These are phyloP conservation scores for Xanthostigma xanthostigma DNA, from an alignment of 2,888 invertebrate species.

Conservation along the genomic window DNA sequence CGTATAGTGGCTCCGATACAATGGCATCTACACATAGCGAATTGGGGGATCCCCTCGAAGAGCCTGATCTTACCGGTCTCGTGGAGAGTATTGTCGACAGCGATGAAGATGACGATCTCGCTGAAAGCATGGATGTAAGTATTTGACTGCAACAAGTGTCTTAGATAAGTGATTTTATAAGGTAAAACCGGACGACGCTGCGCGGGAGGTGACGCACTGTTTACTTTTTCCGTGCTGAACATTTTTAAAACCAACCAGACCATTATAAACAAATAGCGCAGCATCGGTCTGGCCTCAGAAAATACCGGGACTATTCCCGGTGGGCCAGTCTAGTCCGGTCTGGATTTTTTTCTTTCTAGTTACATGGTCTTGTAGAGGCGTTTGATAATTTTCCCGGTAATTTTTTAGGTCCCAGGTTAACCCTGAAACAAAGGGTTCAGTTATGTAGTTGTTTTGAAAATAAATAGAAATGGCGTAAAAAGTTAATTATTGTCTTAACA, in stretches of 20 bases:
- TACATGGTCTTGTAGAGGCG: too few relatives aligned
- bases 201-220: background rate
- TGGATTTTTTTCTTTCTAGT: too few relatives aligned
- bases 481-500: too few relatives aligned
- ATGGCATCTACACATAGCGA: slow-evolving; percentile 88
- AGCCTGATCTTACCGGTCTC: slow-evolving; percentile 81
- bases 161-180: background rate
- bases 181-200: background rate
- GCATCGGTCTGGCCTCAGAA: too few relatives aligned
- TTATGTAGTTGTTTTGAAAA: too few relatives aligned
- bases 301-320: too few relatives aligned
- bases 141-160: background rate
- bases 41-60: slow-evolving; percentile 47
- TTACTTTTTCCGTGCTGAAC: background rate
- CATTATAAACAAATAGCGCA: too few relatives aligned
- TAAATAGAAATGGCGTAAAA: too few relatives aligned
- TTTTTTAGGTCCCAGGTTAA: too few relatives aligned
- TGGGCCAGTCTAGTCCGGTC: too few relatives aligned
- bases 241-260: background rate
- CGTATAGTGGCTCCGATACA: slow-evolving; percentile 91
- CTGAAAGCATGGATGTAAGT: slow-evolving; percentile 74
- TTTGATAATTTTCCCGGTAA: too few relatives aligned
- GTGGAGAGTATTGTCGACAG: slow-evolving; percentile 93
- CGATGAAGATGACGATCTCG: slow-evolving; percentile 87
- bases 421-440: too few relatives aligned